These are phyloP conservation scores for Tauraco hartlaubi DNA, from an alignment of 2,797 vertebrate genomes.

Conservation along the genomic window DNA sequence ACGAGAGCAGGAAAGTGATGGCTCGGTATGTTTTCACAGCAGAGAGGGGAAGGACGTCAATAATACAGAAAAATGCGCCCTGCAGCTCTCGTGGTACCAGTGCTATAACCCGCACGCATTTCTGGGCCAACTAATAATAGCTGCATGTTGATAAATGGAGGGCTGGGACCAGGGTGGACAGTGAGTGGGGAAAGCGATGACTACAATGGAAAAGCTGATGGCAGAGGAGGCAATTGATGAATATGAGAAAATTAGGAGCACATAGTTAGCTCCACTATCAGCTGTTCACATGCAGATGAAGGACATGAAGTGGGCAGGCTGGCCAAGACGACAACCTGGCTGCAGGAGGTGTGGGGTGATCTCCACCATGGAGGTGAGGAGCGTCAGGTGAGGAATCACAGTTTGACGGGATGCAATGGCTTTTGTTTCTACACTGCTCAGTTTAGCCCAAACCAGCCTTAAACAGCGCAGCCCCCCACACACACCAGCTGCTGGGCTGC, in stretches of 20 bases:
- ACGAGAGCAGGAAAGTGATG: neutral
- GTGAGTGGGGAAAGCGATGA: neutral
- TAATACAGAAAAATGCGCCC: neutral
- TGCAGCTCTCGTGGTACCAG: neutral
- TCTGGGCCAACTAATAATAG: conserved; percentile 41
- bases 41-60: neutral
- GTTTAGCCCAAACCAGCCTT: neutral
- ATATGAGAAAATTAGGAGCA: neutral
- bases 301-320: neutral
- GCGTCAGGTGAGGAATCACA: neutral
- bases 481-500: neutral
- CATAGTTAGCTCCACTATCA: neutral
- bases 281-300: neutral
- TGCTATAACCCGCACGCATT: neutral
- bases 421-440: neutral
- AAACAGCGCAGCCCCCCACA: neutral
- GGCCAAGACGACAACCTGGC: neutral
- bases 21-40: neutral
- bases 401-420: neutral
- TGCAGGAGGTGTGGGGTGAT: neutral
- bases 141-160: neutral
- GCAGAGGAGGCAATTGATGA: neutral
- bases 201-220: neutral
- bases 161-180: neutral
- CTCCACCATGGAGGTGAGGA: neutral